A percentile compares a stretch with the other conserved stretches of the same genome.
Conservation (phyloP, 2,888 invertebrate species). For the Ophioninae sp. region DNA sequence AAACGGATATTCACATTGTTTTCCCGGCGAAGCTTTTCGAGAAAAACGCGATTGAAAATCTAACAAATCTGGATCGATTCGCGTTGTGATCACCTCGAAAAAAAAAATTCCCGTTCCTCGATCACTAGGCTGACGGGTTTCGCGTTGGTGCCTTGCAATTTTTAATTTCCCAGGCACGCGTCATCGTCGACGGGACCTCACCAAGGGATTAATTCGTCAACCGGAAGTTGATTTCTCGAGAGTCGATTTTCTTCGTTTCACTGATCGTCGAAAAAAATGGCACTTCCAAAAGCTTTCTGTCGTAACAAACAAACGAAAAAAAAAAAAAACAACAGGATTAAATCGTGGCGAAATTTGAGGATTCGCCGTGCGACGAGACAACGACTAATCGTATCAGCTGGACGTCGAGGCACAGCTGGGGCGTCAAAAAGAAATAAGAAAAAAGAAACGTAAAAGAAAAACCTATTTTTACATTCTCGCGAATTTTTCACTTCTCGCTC, state of each 20-base stretch:
- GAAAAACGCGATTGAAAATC: neutral
- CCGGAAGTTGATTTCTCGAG: neutral
- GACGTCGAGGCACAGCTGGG: neutral
- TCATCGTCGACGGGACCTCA: neutral
- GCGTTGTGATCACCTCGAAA: neutral
- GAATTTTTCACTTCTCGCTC: conserved; percentile 21
- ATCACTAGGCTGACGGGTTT: neutral
- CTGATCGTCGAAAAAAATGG: neutral
- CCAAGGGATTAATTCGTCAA: neutral
- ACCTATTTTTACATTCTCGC: conserved; percentile 39
- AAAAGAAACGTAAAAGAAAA: neutral
- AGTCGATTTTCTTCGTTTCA: neutral
- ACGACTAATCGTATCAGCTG: conserved; percentile 10
- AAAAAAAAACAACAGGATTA: neutral
- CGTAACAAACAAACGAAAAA: neutral
- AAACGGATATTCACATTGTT: neutral
- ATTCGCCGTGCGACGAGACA: conserved; percentile 6
- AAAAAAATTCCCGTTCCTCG: neutral
- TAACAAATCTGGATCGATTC: neutral
- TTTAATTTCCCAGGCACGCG: neutral
- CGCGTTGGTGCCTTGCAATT: neutral
- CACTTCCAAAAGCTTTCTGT: neutral
- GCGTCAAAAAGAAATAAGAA: too few relatives aligned
- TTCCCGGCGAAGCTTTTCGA: neutral
- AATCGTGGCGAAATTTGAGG: neutral